Conservation (phyloP, 2,113 vertebrate genomes). For the Crotalus horridus region DNA sequence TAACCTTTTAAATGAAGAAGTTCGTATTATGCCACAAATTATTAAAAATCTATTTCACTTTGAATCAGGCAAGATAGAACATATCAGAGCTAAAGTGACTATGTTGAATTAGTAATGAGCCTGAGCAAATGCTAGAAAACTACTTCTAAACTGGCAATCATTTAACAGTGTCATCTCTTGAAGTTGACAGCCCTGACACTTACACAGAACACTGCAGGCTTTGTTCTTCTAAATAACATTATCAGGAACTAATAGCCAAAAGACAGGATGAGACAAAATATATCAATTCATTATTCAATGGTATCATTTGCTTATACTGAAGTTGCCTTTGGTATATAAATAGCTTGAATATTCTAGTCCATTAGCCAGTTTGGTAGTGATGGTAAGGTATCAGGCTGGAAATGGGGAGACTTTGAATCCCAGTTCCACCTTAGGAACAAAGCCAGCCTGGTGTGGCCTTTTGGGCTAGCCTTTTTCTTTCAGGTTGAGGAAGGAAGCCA, state of each 20-base stretch:
- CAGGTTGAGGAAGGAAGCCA: background rate
- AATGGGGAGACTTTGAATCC: background rate
- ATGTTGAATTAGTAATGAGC: constrained; percentile 42
- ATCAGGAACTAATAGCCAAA: constrained; percentile 1
- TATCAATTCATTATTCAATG: constrained; percentile 17
- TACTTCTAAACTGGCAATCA: constrained; percentile 22
- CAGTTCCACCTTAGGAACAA: background rate
- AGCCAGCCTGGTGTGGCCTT: background rate
- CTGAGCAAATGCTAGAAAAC: constrained; percentile 23
- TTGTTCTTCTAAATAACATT: constrained; percentile 23
- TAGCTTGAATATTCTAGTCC: background rate
- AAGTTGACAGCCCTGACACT: constrained; percentile 4
- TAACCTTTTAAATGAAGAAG: constrained; percentile 38
- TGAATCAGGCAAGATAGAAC: constrained; percentile 20
- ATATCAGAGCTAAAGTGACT: constrained; percentile 32
- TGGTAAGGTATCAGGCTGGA: background rate
- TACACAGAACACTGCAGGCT: background rate
- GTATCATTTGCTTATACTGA: background rate
- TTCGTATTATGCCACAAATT: constrained; percentile 32
- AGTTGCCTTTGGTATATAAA: background rate
- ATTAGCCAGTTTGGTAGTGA: background rate
- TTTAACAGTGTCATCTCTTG: constrained; percentile 11
- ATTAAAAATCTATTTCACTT: constrained; percentile 32
- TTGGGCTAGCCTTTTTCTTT: background rate
- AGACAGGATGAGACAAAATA: constrained; percentile 1